Base-by-base conservation (phyloP, 2,797 vertebrate genomes). In the Acipenser oxyrinchus region DNA sequence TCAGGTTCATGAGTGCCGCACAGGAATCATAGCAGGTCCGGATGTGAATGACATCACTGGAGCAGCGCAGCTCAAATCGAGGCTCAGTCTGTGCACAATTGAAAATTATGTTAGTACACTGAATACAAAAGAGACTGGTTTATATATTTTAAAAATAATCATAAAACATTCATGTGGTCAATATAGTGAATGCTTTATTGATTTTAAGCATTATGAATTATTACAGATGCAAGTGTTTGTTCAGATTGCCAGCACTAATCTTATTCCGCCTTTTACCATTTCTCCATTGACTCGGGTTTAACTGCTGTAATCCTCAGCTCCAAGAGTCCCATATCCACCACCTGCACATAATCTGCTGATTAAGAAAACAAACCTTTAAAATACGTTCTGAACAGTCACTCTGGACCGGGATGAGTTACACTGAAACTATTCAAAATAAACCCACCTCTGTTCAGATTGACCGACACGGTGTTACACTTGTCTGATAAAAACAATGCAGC, bases 1-100 rank as follows among this genome's bases (percentile, higher is more conserved):
- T 97, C 15, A 99, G 95, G 76, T 98, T 98, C 97, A 99, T 99
- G 7, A 99, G 84, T 0, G 96, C 95, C 0, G 97, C 96, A 66
- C 97, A 99, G 0, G 97, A 97, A 78, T 99, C 97, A 0, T 94
- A 95, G 77, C 96, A 99, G 0, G 95, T 98, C 69, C 95, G 84
- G 73, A 99, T 92, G 71, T 97, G 97, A 73, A 99, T 94, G 50
- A 91, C 81, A 10, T 99, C 96, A 73, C 96, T 98, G 69, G 97
- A 98, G 74, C 97, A 98, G 76, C 95, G 95, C 60, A 99, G 77
- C 82, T 99, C 95, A 75, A 98, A 98, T 66, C 86, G 91, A 0
- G 96, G 95, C 75, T 92, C 93, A 0, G 79, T 81, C 95, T 98
- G 71, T 5, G 37, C 37, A 37, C 37, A 37, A 37, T 37, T 37